phyloP scores from a whole-genome alignment of 1,140 invertebrate genomes.

The Drosophila lowei region DNA sequence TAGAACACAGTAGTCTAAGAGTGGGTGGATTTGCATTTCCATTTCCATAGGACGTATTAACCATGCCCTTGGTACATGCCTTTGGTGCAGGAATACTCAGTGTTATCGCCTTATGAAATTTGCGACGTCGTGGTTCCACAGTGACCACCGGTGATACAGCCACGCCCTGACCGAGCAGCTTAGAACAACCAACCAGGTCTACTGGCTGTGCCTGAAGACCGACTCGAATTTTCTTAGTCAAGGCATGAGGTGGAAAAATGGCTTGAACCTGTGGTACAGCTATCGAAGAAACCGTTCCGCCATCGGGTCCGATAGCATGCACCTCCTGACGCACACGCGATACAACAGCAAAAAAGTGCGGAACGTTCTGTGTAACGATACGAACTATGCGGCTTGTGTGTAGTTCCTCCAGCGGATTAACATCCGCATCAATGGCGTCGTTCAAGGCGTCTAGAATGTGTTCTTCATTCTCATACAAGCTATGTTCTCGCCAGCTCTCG shows the following conservation, averaged over 20 bases:
- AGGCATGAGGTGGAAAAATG: conserved; percentile 98
- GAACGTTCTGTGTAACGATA: conserved; percentile 98
- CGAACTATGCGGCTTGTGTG: conserved; percentile 94
- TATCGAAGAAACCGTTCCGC: conserved; percentile 98
- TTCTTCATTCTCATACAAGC: conserved; percentile 96
- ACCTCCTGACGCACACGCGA: conserved; percentile 98
- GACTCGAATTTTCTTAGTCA: conserved; percentile 99
- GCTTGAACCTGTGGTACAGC: conserved; percentile 99
- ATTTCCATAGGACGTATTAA: conserved; percentile 93
- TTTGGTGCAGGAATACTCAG: conserved; percentile 98
- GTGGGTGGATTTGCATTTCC: conserved; percentile 88
- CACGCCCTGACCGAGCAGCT: conserved; percentile 97
- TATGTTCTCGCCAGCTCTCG: conserved; percentile 99
- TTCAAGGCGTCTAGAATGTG: conserved; percentile 94
- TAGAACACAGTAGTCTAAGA: conserved; percentile 97
- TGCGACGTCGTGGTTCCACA: conserved; percentile 97
- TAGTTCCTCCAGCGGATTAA: conserved; percentile 93
- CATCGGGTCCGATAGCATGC: conserved; percentile 98
- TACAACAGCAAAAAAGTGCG: conserved; percentile 99
- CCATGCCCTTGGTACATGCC: conserved; percentile 97
- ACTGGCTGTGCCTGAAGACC: conserved; percentile 99
- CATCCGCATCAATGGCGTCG: conserved; percentile 93
- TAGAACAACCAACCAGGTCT: conserved; percentile 96
- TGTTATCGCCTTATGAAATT: conserved; percentile 99
- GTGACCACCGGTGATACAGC: conserved; percentile 99